Evolutionary conservation across 2,888 invertebrate species (phyloP).

Genomic region (Adelphocoris suturalis): DNA sequence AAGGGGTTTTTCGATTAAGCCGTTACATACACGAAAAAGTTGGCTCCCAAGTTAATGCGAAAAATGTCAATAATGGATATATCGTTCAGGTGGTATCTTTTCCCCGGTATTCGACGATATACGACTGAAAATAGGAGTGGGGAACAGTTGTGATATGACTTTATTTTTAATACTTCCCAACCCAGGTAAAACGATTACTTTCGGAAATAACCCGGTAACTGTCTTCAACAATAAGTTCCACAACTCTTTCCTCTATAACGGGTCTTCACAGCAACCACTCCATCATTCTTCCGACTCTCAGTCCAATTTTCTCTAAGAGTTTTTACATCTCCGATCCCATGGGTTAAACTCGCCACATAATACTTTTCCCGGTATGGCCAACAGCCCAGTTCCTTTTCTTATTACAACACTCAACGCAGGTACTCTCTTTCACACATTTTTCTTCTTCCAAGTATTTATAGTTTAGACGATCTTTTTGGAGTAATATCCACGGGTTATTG

Average conservation of each 20-base stretch:
- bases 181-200: constrained; percentile 39
- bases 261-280: constrained; percentile 4
- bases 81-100: constrained; percentile 5
- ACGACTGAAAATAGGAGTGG: neutral
- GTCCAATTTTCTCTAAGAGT: constrained; percentile 30
- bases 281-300: neutral
- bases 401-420: neutral
- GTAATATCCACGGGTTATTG: neutral
- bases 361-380: neutral
- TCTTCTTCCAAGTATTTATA: neutral
- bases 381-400: neutral
- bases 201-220: neutral
- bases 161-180: neutral
- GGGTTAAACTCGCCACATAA: neutral
- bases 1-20: neutral
- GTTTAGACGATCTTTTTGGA: neutral
- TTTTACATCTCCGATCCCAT: constrained; percentile 20
- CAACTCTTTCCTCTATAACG: neutral
- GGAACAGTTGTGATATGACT: neutral
- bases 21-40: neutral
- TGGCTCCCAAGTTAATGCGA: neutral
- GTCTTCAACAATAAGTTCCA: constrained; percentile 34
- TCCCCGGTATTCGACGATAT: neutral
- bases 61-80: constrained; percentile 39
- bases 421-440: neutral